phyloP scores from a whole-genome alignment of 2,797 vertebrate species.

The Lycodopsis pacificus region DNA sequence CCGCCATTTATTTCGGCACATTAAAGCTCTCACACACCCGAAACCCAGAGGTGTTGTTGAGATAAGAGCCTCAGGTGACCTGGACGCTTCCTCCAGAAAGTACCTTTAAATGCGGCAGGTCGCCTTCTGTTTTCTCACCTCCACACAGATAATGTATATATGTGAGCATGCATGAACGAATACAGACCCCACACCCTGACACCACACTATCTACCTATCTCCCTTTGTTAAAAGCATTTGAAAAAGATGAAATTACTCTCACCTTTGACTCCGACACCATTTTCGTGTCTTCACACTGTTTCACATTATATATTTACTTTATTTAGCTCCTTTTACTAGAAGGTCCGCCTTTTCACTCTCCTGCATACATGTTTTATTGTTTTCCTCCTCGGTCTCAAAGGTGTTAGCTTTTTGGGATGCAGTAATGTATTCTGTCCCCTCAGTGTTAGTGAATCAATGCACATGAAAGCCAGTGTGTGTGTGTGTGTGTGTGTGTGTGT shows the following conservation, averaged over 20 bases:
- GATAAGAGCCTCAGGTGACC: conserved; percentile 78
- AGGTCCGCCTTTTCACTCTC: conserved; percentile 67
- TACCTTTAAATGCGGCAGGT: conserved; percentile 63
- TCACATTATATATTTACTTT: conserved; percentile 80
- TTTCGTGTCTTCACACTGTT: conserved; percentile 79
- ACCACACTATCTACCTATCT: conserved; percentile 28
- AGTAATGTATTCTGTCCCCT: conserved; percentile 30
- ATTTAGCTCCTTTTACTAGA: conserved; percentile 71
- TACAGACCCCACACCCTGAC: conserved; percentile 47
- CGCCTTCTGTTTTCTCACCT: conserved; percentile 82
- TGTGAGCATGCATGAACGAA: conserved; percentile 47
- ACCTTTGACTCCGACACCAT: conserved; percentile 79
- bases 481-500: conserved; percentile 18
- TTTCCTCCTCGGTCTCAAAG: conserved; percentile 60
- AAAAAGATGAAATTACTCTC: conserved; percentile 75
- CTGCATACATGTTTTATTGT: conserved; percentile 76
- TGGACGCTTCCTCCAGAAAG: conserved; percentile 59
- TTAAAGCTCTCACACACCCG: conserved; percentile 65
- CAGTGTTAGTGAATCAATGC: conserved; percentile 53
- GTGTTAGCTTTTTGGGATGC: conserved; percentile 61
- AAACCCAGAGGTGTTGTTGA: conserved; percentile 66
- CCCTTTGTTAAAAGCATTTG: conserved; percentile 82
- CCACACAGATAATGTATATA: conserved; percentile 42
- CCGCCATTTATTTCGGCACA: conserved; percentile 66
- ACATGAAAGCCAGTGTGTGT: conserved; percentile 10